Percentiles rank a stretch among this genome's conserved stretches.
Conservation (phyloP, 1,140 invertebrate genomes). For the Drosophila bipectinata region DNA sequence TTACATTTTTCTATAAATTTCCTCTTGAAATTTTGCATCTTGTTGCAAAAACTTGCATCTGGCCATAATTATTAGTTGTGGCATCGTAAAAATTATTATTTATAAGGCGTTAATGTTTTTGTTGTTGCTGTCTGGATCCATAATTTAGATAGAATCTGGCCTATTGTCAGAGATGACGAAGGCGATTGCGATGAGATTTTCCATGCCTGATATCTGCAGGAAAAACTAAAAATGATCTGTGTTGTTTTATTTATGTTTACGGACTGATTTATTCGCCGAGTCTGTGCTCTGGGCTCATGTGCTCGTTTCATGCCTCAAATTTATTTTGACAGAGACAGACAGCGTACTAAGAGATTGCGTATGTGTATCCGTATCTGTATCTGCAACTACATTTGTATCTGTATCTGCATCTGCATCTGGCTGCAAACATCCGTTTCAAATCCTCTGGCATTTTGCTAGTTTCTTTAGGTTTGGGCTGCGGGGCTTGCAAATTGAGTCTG, state of each 20-base stretch:
- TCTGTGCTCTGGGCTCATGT: slow-evolving; percentile 9
- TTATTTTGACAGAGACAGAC: slow-evolving; percentile 66
- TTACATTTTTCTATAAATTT: not conserved
- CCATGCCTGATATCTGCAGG: slow-evolving; percentile 55
- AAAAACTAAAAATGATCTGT: slow-evolving; percentile 46
- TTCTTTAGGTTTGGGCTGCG: slow-evolving; percentile 20
- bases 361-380: slow-evolving; percentile 3
- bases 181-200: slow-evolving; percentile 38
- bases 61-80: slow-evolving; percentile 37
- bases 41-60: slow-evolving; percentile 7
- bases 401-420: slow-evolving; percentile 38
- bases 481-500: slow-evolving; percentile 14
- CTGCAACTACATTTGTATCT: slow-evolving; percentile 13
- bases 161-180: slow-evolving; percentile 42
- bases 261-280: slow-evolving; percentile 66
- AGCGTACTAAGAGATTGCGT: not conserved
- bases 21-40: not conserved
- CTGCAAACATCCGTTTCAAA: slow-evolving; percentile 57
- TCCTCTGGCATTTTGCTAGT: slow-evolving; percentile 43
- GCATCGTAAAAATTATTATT: slow-evolving; percentile 71
- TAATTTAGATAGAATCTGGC: slow-evolving; percentile 50
- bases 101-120: slow-evolving; percentile 60
- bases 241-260: slow-evolving; percentile 76
- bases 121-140: slow-evolving; percentile 41
- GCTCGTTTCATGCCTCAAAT: slow-evolving; percentile 56